Conservation (phyloP, 1,140 invertebrate species). For the Oryctes rhinoceros region DNA sequence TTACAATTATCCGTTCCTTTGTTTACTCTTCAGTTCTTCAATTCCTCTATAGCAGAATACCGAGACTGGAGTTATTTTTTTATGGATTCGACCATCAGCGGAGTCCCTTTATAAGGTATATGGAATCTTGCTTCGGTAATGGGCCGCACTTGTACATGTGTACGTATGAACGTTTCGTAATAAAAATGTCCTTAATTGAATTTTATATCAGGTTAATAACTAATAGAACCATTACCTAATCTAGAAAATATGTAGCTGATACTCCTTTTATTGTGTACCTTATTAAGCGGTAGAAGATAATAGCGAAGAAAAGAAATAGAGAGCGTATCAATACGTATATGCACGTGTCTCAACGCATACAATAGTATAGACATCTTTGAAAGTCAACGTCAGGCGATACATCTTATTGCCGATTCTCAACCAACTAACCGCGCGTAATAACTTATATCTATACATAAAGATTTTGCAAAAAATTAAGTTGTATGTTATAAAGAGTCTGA, state of each 20-base stretch:
- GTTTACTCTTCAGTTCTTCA: neutral
- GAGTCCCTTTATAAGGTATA: neutral
- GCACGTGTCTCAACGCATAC: too few relatives aligned
- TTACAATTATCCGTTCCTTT: slow-evolving; percentile 6
- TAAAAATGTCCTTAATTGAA: neutral
- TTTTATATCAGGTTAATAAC: neutral
- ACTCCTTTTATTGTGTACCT: too few relatives aligned
- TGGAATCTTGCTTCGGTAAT: neutral
- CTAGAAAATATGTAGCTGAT: neutral
- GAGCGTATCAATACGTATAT: too few relatives aligned
- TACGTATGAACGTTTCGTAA: neutral
- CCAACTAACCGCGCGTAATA: too few relatives aligned
- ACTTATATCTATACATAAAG: too few relatives aligned
- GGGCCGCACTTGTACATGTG: neutral
- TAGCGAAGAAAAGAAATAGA: too few relatives aligned
- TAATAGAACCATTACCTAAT: neutral
- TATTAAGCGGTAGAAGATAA: too few relatives aligned
- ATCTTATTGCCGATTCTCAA: too few relatives aligned
- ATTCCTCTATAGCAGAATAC: neutral
- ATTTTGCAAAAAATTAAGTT: too few relatives aligned
- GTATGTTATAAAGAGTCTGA: too few relatives aligned
- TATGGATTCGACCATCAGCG: neutral
- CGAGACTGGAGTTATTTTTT: neutral
- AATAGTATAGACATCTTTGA: too few relatives aligned
- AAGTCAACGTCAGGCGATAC: too few relatives aligned